Base-by-base conservation (phyloP, 1,140 invertebrate species). In the Pogonognathellus flavescens region DNA sequence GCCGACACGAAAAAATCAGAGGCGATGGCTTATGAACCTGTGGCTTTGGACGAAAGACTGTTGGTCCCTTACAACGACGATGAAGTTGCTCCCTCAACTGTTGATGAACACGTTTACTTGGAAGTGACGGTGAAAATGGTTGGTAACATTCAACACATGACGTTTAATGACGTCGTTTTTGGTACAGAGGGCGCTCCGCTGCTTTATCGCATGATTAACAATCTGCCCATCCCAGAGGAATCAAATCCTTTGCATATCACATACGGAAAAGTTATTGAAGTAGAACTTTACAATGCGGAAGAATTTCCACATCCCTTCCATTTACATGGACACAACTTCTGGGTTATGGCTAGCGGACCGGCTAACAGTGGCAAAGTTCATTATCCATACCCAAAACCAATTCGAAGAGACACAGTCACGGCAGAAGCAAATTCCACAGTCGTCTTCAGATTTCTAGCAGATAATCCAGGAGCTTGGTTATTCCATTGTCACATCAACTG, bases 401-500 rank as follows among this genome's bases (percentile, higher is more conserved):
- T 76, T 20, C 31, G n/a, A 6, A 76, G 70, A 18, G 70, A 76
- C 31, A 76, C 70, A 2, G 70, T 76, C 7, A 76, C 25, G 0
- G 41, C n/a, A 0, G 7, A 49, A 10, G 41, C 31, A 0, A 76
- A 76, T 18, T 31, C 70, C 4, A 76, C 70, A 2, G n/a, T 76
- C n/a, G 52, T 82, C 11, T 57, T 57, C 50, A 20, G 18, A 49
- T 82, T 82, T 22, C n/a, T 18, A 22, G 52, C 80, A 0, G 80
- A 82, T 14, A 82, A 82, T 18, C 80, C 80, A 6, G 80, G 80
- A 16, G 53, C 80, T 7, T 82, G 80, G 80, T 14, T 82, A 25
- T 82, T 82, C 80, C 80, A 82, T 55, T 82, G 80, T 57, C 80
- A 82, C 18, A 82, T 82, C 8, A 82, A 82, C 20, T 82, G 80